Percentiles rank a stretch among this genome's conserved stretches.
Conservation (phyloP, 1,140 invertebrate species). For the Drosophila elegans region DNA sequence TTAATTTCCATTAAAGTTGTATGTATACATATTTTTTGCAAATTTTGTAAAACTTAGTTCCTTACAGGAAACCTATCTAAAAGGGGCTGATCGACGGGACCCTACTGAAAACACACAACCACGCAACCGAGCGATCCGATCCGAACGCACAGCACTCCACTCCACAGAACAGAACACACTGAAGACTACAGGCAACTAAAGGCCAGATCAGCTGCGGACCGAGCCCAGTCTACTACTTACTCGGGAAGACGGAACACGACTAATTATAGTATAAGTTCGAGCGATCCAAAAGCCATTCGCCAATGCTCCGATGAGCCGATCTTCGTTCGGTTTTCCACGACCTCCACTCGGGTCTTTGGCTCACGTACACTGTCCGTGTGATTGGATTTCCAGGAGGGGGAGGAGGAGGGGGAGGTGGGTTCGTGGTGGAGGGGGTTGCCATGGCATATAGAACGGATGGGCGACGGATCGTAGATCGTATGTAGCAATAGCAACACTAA, state of each 20-base stretch:
- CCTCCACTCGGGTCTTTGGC: conserved; percentile 18
- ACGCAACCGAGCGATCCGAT: conserved; percentile 55
- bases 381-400: conserved; percentile 1
- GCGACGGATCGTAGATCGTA: conserved; percentile 35
- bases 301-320: conserved; percentile 32
- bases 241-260: conserved; percentile 84
- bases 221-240: conserved; percentile 75
- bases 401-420: conserved; percentile 10
- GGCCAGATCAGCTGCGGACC: conserved; percentile 37
- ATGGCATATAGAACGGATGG: conserved; percentile 65
- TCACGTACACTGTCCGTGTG: conserved; percentile 70
- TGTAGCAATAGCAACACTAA: conserved; percentile 51
- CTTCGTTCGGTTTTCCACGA: conserved; percentile 9
- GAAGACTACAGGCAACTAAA: conserved; percentile 38
- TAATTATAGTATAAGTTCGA: conserved; percentile 85
- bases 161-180: conserved; percentile 34
- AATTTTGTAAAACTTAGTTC: conserved; percentile 16
- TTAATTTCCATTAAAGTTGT: neutral
- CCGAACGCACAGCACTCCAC: conserved; percentile 38
- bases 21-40: conserved; percentile 12
- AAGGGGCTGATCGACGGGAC: conserved; percentile 72
- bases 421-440: too few species aligned
- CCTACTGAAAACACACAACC: conserved; percentile 72
- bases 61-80: conserved; percentile 71
- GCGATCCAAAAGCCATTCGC: conserved; percentile 64